Percentiles rank a stretch among this genome's conserved stretches.
phyloP scores from a whole-genome alignment of 2,113 vertebrate species.

The Charina bottae region DNA sequence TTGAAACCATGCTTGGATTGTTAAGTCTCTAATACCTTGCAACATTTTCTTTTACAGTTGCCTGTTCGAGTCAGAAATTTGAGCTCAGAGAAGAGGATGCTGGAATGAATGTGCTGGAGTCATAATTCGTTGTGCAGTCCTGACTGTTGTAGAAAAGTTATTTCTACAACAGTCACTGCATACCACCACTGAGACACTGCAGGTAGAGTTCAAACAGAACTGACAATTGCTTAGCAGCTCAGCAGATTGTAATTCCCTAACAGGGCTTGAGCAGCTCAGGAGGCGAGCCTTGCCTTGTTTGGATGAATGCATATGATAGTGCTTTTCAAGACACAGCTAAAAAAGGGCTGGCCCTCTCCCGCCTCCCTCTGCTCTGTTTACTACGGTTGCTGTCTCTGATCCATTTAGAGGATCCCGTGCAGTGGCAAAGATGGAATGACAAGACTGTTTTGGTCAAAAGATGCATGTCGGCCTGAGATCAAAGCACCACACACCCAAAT shows the following conservation, averaged over 20 bases:
- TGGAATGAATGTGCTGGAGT: background rate
- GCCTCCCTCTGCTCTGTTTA: constrained; percentile 10
- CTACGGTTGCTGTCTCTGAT: background rate
- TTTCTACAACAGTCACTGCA: background rate
- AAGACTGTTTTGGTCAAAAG: background rate
- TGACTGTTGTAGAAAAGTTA: background rate
- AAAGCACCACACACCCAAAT: background rate
- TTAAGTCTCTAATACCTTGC: no score
- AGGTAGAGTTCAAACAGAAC: background rate
- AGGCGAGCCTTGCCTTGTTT: constrained; percentile 26
- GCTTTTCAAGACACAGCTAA: constrained; percentile 24
- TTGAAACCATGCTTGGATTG: background rate
- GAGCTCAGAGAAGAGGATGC: background rate
- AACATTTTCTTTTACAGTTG: background rate
- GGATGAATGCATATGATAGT: background rate
- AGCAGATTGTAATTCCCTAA: background rate
- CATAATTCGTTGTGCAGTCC: no score
- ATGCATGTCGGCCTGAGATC: constrained; percentile 4
- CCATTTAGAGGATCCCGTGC: background rate
- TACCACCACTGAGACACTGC: background rate
- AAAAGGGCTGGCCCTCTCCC: background rate
- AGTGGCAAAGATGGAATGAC: constrained; percentile 9
- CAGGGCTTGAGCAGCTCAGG: background rate
- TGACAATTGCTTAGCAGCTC: background rate
- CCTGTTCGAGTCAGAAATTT: background rate